phyloP scores from a whole-genome alignment of 2,888 invertebrate species.

The Apoderus coryli region DNA sequence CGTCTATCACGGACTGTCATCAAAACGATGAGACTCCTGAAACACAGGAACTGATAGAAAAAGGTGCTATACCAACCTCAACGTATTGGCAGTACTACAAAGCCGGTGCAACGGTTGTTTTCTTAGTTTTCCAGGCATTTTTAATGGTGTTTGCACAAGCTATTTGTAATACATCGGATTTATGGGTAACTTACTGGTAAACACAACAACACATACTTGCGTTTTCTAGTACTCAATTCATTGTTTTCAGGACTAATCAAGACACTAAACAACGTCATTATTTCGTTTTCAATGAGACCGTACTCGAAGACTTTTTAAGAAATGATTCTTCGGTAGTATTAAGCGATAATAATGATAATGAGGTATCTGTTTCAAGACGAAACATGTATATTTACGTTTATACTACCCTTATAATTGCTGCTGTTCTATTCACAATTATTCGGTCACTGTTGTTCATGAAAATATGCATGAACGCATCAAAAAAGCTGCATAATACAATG shows the following conservation, averaged over 20 bases:
- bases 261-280: no score
- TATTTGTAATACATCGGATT: constrained; percentile 55
- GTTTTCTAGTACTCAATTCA: no score
- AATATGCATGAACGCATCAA: constrained; percentile 61
- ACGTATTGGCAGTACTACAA: constrained; percentile 55
- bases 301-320: no score
- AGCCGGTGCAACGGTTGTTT: constrained; percentile 46
- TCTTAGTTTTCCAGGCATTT: constrained; percentile 39
- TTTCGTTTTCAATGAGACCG: no score
- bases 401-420: constrained; percentile 40
- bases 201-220: no score
- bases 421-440: constrained; percentile 44
- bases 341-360: no score
- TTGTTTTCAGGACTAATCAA: no score
- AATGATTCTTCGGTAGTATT: no score
- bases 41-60: constrained; percentile 47
- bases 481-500: constrained; percentile 62
- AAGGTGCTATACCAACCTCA: constrained; percentile 44
- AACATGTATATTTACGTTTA: constrained; percentile 41
- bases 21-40: constrained; percentile 39
- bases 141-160: constrained; percentile 51
- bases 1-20: no score
- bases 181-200: constrained; percentile 68
- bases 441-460: constrained; percentile 58
- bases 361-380: no score